A percentile compares a stretch with the other conserved stretches of the same genome.
Evolutionary conservation across 2,797 vertebrate genomes (phyloP).

Genomic region (Rhyacichthys aspro): DNA sequence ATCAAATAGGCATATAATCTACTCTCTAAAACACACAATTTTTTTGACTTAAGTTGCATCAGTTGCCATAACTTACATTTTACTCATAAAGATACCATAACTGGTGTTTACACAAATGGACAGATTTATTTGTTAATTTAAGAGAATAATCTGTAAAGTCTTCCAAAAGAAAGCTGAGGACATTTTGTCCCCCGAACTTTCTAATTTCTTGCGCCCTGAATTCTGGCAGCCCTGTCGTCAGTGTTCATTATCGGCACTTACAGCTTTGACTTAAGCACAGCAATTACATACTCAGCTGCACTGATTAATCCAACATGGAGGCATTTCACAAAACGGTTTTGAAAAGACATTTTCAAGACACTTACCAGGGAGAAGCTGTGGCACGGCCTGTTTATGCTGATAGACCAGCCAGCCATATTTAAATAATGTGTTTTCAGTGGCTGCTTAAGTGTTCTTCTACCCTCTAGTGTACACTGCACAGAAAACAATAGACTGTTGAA

Average conservation of each 20-base stretch:
- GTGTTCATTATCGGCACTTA: constrained; percentile 81
- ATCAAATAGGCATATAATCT: too few species aligned
- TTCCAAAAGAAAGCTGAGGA: constrained; percentile 42
- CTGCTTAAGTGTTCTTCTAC: constrained; percentile 76
- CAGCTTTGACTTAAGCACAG: constrained; percentile 81
- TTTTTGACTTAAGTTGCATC: not conserved
- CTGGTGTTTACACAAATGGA: not conserved
- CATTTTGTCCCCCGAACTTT: constrained; percentile 67
- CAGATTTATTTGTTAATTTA: constrained; percentile 34
- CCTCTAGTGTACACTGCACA: constrained; percentile 61
- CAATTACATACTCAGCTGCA: constrained; percentile 83
- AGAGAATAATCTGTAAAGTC: constrained; percentile 19
- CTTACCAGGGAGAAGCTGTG: constrained; percentile 73
- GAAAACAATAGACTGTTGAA: constrained; percentile 61
- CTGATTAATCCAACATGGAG: constrained; percentile 82
- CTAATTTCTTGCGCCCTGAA: constrained; percentile 64
- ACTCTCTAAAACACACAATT: too few species aligned
- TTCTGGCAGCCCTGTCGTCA: constrained; percentile 74
- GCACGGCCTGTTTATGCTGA: constrained; percentile 76
- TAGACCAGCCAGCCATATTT: constrained; percentile 68
- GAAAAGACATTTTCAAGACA: constrained; percentile 76
- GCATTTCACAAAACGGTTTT: constrained; percentile 76
- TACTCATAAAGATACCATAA: constrained; percentile 8
- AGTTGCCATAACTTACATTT: not conserved
- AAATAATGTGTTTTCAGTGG: constrained; percentile 74